phyloP scores from a whole-genome alignment of 2,797 vertebrate species.

The Amniataba percoides region DNA sequence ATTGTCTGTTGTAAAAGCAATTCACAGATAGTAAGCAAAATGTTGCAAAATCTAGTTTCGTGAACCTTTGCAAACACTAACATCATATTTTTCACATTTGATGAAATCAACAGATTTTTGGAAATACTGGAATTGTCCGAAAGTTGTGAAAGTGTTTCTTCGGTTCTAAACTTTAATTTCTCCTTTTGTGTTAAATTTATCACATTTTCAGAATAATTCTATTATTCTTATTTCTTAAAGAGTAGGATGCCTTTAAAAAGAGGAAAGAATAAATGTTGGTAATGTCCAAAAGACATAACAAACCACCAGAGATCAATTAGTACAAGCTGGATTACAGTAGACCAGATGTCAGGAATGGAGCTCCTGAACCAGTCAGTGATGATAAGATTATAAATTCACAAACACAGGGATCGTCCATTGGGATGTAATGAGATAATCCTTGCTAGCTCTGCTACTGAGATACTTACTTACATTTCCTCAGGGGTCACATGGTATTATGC shows the following conservation, averaged over 20 bases:
- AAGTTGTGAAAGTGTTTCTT: neutral
- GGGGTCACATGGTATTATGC: too few relatives aligned
- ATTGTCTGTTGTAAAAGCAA: neutral
- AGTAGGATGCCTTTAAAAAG: neutral
- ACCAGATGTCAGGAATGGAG: conserved; percentile 5
- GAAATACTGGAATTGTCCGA: too few relatives aligned
- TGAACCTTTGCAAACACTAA: neutral
- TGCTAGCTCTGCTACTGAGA: conserved; percentile 32
- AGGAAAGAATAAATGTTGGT: neutral
- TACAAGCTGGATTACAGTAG: neutral
- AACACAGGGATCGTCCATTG: conserved; percentile 16
- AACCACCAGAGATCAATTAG: neutral
- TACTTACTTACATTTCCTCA: conserved; percentile 39
- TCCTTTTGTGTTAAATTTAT: neutral
- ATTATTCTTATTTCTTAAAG: neutral
- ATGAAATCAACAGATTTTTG: neutral
- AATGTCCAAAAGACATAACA: neutral
- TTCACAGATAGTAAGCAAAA: neutral
- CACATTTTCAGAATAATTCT: neutral
- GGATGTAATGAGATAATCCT: conserved; percentile 45
- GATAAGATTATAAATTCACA: conserved; percentile 37
- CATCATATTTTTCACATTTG: neutral
- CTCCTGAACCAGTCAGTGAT: neutral
- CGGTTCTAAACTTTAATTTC: too few relatives aligned
- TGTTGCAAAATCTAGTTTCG: neutral